These are phyloP conservation scores for Nebria brevicollis DNA, from an alignment of 2,888 invertebrate species.

Conservation along the genomic window DNA sequence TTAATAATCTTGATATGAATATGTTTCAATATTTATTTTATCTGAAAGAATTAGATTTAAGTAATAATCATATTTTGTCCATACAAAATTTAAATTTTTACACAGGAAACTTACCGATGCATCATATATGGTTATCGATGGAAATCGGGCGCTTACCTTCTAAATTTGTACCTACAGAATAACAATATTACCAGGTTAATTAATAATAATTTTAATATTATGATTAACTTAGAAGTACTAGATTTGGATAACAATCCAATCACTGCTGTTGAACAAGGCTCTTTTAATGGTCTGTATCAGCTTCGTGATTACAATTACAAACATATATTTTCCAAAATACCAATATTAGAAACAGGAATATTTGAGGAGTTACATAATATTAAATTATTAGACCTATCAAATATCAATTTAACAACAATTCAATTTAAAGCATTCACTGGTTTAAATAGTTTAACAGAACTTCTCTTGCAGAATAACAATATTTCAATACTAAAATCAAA, in stretches of 20 bases:
- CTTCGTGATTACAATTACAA: not conserved
- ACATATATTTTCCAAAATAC: constrained; percentile 17
- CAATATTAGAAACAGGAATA: not conserved
- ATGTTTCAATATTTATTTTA: constrained; percentile 2
- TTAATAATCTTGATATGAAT: constrained; percentile 3
- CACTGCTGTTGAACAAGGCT: not conserved
- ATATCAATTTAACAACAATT: constrained; percentile 16
- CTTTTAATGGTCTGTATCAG: constrained; percentile 2
- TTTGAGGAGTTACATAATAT: constrained; percentile 13
- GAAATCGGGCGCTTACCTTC: too few species aligned
- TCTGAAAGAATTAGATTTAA: not conserved
- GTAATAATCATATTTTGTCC: too few species aligned
- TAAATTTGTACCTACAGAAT: constrained; percentile 9
- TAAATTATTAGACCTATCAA: constrained; percentile 19
- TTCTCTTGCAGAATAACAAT: constrained; percentile 24
- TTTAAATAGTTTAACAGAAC: constrained; percentile 18
- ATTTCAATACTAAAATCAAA: constrained; percentile 11
- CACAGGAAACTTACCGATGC: too few species aligned
- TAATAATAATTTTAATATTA: not conserved
- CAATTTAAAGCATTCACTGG: constrained; percentile 21
- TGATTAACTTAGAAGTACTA: not conserved
- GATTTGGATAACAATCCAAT: not conserved
- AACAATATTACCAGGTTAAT: constrained; percentile 9
- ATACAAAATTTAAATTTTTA: too few species aligned
- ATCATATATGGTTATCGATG: too few species aligned